Evolutionary conservation across 2,113 vertebrate species (phyloP).

Genomic region (Ascaphus truei): DNA sequence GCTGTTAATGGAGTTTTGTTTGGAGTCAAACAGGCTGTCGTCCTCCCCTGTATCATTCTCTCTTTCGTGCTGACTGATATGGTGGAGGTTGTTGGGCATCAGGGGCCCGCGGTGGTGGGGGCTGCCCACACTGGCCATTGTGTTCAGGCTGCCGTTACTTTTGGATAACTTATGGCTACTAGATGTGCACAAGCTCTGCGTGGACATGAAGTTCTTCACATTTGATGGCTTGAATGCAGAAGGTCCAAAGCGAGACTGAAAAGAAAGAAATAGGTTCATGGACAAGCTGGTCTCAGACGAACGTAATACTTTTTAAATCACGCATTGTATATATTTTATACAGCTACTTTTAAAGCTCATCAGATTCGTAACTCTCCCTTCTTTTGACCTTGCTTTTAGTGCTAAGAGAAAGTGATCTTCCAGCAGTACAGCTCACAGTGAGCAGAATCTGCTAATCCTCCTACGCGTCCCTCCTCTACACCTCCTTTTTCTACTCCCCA

Average conservation of each 20-base stretch:
- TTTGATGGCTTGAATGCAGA: slow-evolving; percentile 86
- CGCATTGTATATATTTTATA: too few species aligned
- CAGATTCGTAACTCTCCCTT: too few species aligned
- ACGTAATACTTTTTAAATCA: too few species aligned
- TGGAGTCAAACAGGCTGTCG: slow-evolving; percentile 72
- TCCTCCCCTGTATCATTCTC: slow-evolving; percentile 51
- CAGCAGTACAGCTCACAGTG: too few species aligned
- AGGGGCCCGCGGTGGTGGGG: slow-evolving; percentile 54
- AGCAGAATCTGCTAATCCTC: too few species aligned
- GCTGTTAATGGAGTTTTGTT: slow-evolving; percentile 88
- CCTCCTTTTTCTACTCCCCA: too few species aligned
- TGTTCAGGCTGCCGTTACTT: slow-evolving; percentile 77
- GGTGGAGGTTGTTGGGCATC: slow-evolving; percentile 61
- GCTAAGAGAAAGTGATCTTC: too few species aligned
- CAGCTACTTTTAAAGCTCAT: too few species aligned
- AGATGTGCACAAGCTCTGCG: slow-evolving; percentile 85
- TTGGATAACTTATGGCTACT: slow-evolving; percentile 83
- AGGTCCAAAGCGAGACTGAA: slow-evolving; percentile 80
- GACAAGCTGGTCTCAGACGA: not conserved
- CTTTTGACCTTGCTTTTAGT: too few species aligned
- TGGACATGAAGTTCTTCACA: slow-evolving; percentile 85
- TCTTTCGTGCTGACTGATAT: slow-evolving; percentile 66
- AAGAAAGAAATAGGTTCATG: not conserved
- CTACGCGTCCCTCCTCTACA: too few species aligned
- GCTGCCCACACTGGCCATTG: slow-evolving; percentile 67